Conservation (phyloP, 2,888 invertebrate genomes). For the Eupithecia centaureata region DNA sequence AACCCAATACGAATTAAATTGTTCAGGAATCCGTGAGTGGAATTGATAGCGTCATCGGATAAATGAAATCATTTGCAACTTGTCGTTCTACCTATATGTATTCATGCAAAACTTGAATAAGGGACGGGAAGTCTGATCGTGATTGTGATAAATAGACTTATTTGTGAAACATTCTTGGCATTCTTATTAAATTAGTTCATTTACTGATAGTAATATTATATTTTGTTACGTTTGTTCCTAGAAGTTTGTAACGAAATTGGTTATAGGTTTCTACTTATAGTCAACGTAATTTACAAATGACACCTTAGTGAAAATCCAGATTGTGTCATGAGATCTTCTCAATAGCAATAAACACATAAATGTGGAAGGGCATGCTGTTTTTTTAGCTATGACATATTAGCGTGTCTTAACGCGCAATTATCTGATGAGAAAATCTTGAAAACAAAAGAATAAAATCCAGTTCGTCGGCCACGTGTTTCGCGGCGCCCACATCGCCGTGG, state of each 20-base stretch:
- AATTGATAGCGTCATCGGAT: slow-evolving; percentile 25
- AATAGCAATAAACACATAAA: slow-evolving; percentile 25
- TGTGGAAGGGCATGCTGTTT: slow-evolving; percentile 29
- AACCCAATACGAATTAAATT: slow-evolving; percentile 39
- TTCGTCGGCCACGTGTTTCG: slow-evolving; percentile 53
- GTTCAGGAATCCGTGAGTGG: slow-evolving; percentile 31
- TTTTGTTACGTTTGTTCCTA: not conserved
- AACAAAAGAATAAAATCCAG: slow-evolving; percentile 63
- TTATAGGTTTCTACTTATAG: not conserved
- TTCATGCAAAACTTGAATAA: slow-evolving; percentile 12
- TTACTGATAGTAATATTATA: not conserved
- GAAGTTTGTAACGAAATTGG: slow-evolving; percentile 4
- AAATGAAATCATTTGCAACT: slow-evolving; percentile 25
- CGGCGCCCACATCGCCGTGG: slow-evolving; percentile 48
- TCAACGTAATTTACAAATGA: not conserved
- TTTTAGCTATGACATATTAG: slow-evolving; percentile 50
- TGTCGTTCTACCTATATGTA: slow-evolving; percentile 7
- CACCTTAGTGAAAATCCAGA: not conserved
- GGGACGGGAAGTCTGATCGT: slow-evolving; percentile 8
- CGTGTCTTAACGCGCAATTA: slow-evolving; percentile 62
- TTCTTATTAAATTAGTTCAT: slow-evolving; percentile 7
- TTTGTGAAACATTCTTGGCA: slow-evolving; percentile 6
- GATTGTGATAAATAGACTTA: slow-evolving; percentile 20
- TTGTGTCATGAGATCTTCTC: slow-evolving; percentile 17
- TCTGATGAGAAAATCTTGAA: slow-evolving; percentile 68